phyloP scores from a whole-genome alignment of 1,140 invertebrate species.

The Luehdorfia chinensis region DNA sequence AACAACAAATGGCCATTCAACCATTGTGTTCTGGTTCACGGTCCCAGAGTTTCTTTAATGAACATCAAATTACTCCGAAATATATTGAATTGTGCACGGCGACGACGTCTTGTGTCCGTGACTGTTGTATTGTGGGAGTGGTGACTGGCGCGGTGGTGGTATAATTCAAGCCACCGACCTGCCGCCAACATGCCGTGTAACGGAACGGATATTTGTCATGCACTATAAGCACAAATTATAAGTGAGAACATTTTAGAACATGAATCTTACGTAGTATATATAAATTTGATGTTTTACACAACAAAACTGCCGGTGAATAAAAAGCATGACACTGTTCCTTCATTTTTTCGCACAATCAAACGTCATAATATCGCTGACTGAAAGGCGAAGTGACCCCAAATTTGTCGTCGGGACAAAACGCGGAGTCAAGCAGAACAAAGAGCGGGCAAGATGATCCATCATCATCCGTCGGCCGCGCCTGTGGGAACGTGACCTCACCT shows the following conservation, averaged over 20 bases:
- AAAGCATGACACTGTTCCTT: no score
- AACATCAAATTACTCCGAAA: conserved; percentile 75
- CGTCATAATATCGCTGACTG: conserved; percentile 28
- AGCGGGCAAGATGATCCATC: conserved; percentile 56
- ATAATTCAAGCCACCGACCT: conserved; percentile 58
- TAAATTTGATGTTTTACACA: no score
- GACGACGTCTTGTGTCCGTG: conserved; percentile 66
- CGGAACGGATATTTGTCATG: conserved; percentile 71
- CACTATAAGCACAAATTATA: conserved; percentile 74
- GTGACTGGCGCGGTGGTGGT: conserved; percentile 27
- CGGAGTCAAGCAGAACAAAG: conserved; percentile 43
- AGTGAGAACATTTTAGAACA: conserved; percentile 73
- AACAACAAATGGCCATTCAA: conserved; percentile 73
- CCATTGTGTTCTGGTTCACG: conserved; percentile 76
- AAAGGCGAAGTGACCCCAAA: conserved; percentile 57
- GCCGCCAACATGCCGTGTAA: conserved; percentile 57
- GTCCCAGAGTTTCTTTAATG: conserved; percentile 74
- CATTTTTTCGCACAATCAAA: conserved; percentile 37
- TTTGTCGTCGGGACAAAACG: conserved; percentile 57
- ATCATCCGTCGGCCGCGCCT: conserved; percentile 51
- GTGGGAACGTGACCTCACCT: conserved; percentile 65
- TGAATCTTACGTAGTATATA: conserved; percentile 47
- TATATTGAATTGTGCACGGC: conserved; percentile 73
- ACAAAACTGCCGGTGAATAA: no score
- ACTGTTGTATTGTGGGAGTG: conserved; percentile 61